Percentiles rank a stretch among this genome's conserved stretches.
These are phyloP conservation scores for Polypterus bichir DNA, from an alignment of 2,113 vertebrate species.

Conservation along the genomic window DNA sequence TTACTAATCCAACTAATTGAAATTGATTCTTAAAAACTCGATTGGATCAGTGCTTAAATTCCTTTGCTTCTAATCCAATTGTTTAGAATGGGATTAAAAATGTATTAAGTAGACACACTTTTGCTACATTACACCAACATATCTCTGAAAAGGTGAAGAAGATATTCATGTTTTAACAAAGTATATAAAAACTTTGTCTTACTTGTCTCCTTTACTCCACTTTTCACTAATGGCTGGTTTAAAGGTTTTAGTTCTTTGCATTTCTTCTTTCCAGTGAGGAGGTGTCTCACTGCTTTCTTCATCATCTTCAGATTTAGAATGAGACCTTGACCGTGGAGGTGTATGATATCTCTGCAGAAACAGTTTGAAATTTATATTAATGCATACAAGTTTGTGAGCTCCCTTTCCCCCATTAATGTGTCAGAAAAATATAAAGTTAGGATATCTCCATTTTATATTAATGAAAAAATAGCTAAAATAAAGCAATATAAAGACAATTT, in stretches of 20 bases:
- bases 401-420: too few relatives aligned
- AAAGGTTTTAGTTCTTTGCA: constrained; percentile 74
- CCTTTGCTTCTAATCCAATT: too few relatives aligned
- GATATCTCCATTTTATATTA: too few relatives aligned
- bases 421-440: too few relatives aligned
- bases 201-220: constrained; percentile 96
- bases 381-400: too few relatives aligned
- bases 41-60: too few relatives aligned
- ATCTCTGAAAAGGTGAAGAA: too few relatives aligned
- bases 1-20: too few relatives aligned
- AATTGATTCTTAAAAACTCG: too few relatives aligned
- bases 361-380: not conserved
- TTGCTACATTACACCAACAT: too few relatives aligned
- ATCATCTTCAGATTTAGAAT: constrained; percentile 64
- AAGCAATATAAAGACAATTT: too few relatives aligned
- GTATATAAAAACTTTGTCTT: constrained; percentile 19
- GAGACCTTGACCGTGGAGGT: constrained; percentile 77
- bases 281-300: constrained; percentile 84
- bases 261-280: constrained; percentile 95
- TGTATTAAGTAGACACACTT: not conserved
- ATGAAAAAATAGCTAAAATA: too few relatives aligned
- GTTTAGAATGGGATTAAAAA: not conserved
- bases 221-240: constrained; percentile 70
- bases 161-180: not conserved
- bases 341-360: constrained; percentile 79